Evolutionary conservation across 1,140 invertebrate species (phyloP).

Genomic region (Caenorhabditis brenneri): DNA sequence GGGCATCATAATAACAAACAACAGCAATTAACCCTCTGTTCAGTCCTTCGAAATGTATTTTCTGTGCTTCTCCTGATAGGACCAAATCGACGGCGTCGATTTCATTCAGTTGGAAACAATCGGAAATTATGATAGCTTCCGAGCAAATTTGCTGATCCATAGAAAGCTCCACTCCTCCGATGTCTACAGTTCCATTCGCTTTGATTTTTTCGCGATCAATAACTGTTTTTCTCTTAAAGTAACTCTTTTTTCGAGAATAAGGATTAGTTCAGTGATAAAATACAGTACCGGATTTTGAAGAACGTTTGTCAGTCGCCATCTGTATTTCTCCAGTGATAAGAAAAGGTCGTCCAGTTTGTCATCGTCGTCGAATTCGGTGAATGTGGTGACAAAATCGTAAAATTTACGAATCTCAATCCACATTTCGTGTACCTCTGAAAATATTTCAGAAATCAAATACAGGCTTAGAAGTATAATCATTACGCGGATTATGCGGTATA

Average conservation of each 20-base stretch:
- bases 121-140: constrained; percentile 28
- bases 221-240: neutral
- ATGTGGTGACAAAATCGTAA: neutral
- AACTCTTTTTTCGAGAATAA: neutral
- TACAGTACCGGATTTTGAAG: constrained; percentile 1
- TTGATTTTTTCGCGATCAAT: neutral
- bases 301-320: constrained; percentile 4
- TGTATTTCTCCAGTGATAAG: neutral
- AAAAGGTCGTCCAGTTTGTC: neutral
- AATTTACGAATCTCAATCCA: constrained; percentile 31
- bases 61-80: constrained; percentile 44
- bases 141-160: neutral
- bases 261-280: neutral
- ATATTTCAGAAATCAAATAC: too few relatives aligned
- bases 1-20: constrained; percentile 53
- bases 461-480: too few relatives aligned
- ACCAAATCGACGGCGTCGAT: constrained; percentile 42
- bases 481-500: too few relatives aligned
- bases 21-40: constrained; percentile 50
- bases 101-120: constrained; percentile 43
- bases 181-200: neutral
- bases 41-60: constrained; percentile 25
- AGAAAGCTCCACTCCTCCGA: neutral
- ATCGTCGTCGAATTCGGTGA: constrained; percentile 1
- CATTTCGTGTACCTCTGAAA: neutral